These are phyloP conservation scores for Gyrodactylus bullatarudis DNA, from an alignment of 1,140 invertebrate species.

Conservation along the genomic window DNA sequence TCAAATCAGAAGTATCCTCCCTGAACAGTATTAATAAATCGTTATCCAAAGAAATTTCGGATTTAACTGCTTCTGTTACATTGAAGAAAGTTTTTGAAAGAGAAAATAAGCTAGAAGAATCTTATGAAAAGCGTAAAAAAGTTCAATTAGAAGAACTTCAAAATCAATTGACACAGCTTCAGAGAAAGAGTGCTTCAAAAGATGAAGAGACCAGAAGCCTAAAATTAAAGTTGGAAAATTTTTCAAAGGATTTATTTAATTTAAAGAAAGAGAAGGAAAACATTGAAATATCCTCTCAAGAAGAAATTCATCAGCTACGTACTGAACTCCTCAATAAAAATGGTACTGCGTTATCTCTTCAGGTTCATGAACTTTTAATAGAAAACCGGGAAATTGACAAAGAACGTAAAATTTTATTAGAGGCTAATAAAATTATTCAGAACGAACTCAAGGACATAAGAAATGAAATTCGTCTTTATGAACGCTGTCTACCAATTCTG, in stretches of 20 bases:
- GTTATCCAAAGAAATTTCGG: not conserved
- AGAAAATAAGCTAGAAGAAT: not conserved
- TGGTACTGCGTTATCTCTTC: not conserved
- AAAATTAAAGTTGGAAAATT: not conserved
- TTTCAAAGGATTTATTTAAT: not conserved
- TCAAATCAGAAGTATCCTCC: not conserved
- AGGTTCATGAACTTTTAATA: not conserved
- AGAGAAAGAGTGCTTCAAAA: not conserved
- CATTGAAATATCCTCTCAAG: not conserved
- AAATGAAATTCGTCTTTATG: not conserved
- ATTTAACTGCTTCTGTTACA: not conserved
- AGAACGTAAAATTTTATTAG: not conserved
- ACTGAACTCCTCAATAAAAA: not conserved
- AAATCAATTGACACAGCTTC: not conserved
- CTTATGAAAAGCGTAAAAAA: not conserved
- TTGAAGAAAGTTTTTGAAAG: not conserved
- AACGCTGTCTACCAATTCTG: not conserved
- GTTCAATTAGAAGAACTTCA: not conserved
- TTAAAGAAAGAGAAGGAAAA: not conserved
- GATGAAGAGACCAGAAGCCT: not conserved
- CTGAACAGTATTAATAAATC: not conserved
- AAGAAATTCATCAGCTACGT: not conserved
- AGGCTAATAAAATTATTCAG: not conserved
- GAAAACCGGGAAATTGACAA: not conserved
- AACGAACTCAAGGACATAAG: not conserved